Evolutionary conservation across 2,797 vertebrate species (phyloP).

Genomic region (Tenualosa thibaudeaui): DNA sequence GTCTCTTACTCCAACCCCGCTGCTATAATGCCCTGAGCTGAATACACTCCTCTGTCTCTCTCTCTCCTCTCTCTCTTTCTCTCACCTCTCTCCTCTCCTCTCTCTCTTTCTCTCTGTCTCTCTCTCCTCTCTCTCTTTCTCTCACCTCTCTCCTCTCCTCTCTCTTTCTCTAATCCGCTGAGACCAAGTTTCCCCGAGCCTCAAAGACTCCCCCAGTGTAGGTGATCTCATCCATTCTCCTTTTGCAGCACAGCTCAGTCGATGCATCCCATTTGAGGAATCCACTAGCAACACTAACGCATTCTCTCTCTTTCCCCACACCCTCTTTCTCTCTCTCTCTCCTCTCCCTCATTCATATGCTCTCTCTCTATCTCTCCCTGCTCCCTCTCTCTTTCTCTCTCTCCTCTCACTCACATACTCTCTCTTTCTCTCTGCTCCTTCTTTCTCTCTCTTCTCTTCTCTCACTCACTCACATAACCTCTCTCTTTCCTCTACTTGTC

Average conservation of each 20-base stretch:
- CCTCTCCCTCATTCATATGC: too few species aligned
- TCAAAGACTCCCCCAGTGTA: background rate
- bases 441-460: too few species aligned
- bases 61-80: background rate
- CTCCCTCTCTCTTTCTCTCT: too few species aligned
- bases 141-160: background rate
- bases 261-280: background rate
- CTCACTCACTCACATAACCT: too few species aligned
- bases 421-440: too few species aligned
- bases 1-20: background rate
- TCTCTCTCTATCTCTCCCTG: too few species aligned
- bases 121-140: background rate
- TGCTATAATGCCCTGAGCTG: background rate
- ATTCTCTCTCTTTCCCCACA: too few species aligned
- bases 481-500: background rate
- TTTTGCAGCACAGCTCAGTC: background rate
- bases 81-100: conserved; percentile 29
- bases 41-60: background rate
- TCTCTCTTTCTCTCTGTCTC: background rate
- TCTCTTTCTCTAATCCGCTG: conserved; percentile 29
- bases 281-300: background rate
- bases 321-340: background rate
- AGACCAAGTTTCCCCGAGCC: background rate
- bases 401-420: conserved; percentile 23
- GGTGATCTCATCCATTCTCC: background rate